Percentiles rank a stretch among this genome's conserved stretches.
These are phyloP conservation scores for Catocala fraxini DNA, from an alignment of 2,888 invertebrate species.

Conservation along the genomic window DNA sequence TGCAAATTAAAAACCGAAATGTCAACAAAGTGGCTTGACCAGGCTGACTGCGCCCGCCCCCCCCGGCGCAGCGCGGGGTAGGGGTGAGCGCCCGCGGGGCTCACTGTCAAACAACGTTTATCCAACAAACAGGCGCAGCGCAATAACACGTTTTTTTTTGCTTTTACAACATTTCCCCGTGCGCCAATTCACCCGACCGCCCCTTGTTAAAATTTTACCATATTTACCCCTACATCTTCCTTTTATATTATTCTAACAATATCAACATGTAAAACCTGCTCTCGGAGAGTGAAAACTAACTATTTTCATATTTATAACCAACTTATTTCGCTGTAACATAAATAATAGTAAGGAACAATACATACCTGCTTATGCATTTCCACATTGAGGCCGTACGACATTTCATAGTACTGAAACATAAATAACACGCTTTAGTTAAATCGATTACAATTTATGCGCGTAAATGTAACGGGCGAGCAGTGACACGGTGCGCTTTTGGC, in stretches of 20 bases:
- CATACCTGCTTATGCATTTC: conserved; percentile 99
- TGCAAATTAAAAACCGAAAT: conserved; percentile 71
- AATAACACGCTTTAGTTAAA: conserved; percentile 72
- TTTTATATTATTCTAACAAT: conserved; percentile 51
- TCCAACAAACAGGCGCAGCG: conserved; percentile 74
- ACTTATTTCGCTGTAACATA: conserved; percentile 7
- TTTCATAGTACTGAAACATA: conserved; percentile 98
- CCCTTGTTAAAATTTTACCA: conserved; percentile 59
- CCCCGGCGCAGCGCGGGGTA: conserved; percentile 39
- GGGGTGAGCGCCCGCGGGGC: conserved; percentile 43
- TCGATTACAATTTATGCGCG: conserved; percentile 67
- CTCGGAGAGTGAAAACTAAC: conserved; percentile 66
- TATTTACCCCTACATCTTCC: conserved; percentile 59
- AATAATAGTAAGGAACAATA: conserved; percentile 41
- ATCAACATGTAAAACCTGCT: conserved; percentile 47
- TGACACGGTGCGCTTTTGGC: conserved; percentile 81
- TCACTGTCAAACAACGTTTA: conserved; percentile 82
- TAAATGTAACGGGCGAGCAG: conserved; percentile 66
- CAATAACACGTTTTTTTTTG: conserved; percentile 79
- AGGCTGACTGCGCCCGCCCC: conserved; percentile 47
- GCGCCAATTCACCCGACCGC: conserved; percentile 64
- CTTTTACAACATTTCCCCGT: conserved; percentile 71
- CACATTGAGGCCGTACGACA: conserved; percentile 98
- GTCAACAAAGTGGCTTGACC: conserved; percentile 72
- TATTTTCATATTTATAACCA: conserved; percentile 27